phyloP scores from a whole-genome alignment of 1,140 invertebrate species.

The Euschistus heros region DNA sequence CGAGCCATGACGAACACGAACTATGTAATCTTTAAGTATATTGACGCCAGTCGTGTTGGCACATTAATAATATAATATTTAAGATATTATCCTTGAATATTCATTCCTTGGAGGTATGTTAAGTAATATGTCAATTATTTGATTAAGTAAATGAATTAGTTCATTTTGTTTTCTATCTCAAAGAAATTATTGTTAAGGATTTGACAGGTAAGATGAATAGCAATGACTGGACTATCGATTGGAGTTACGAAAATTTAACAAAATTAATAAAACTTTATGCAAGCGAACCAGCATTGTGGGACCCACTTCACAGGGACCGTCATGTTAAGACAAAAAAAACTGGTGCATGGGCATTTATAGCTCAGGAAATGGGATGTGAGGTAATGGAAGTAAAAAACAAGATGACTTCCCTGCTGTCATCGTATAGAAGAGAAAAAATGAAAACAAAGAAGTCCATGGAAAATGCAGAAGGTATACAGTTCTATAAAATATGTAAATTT shows the following conservation, averaged over 20 bases:
- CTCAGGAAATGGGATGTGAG: conserved; percentile 24
- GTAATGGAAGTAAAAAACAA: conserved; percentile 30
- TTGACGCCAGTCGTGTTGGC: too few species aligned
- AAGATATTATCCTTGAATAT: too few species aligned
- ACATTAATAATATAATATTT: too few species aligned
- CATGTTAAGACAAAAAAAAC: background rate
- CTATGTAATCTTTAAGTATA: too few species aligned
- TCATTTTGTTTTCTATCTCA: too few species aligned
- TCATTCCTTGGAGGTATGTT: too few species aligned
- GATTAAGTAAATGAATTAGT: too few species aligned
- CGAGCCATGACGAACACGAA: too few species aligned
- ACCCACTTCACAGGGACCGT: background rate
- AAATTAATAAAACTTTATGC: background rate
- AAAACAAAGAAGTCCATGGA: background rate
- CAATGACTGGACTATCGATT: background rate
- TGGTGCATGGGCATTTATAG: conserved; percentile 26
- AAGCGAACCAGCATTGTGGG: background rate
- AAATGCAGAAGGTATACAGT: background rate
- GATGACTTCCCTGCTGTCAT: conserved; percentile 30
- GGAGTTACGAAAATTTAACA: background rate
- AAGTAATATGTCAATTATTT: too few species aligned
- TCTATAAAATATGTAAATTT: too few species aligned
- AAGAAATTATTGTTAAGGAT: too few species aligned
- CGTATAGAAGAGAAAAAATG: conserved; percentile 30
- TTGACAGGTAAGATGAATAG: too few species aligned